Base-by-base conservation (phyloP, 2,888 invertebrate species). In the Drosophila melanosoma region DNA sequence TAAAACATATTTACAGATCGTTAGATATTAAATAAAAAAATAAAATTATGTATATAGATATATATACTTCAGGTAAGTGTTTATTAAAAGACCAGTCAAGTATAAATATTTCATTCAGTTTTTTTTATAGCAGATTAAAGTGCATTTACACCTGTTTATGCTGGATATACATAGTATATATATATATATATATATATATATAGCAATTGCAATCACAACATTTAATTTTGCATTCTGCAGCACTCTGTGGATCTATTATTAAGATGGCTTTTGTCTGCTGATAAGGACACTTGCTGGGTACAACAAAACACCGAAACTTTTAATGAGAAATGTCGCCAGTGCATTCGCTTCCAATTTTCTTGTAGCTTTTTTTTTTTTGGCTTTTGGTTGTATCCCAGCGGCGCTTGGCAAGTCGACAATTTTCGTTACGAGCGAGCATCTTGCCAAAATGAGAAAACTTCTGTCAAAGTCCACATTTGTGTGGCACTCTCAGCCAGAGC, bases 371-470 rank as follows among this genome's bases (percentile, higher is more conserved):
- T 53, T 35, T 52, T 6, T 69, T 10, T 49, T 69, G 64, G 61
- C 54, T 59, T 70, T 69, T 58, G 26, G 65, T 56, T 56, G 52
- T 76, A 40, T 79, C 69, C 83, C 86, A 87, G 67, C 66, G 75
- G 89, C 85, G 82, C 71, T 89, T 69, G 79, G 71, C 65, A 51
- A 79, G 81, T 90, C 81, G 83, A 82, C 78, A 90, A 83, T 88
- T 90, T 89, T 76, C 81, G 88, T 89, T 86, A 88, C 86, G 86
- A 87, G 87, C 74, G 48, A 83, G 72, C 87, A 88, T 82, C 87
- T 79, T 82, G 82, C 60, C 77, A 72, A 89, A 91, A 91, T 89
- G 89, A 81, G 90, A 89, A 89, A 91, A 88, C 75, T 91, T 90
- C 82, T 83, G 87, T 87, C 74, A 76, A 79, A 56, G 81, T 68